Evolutionary conservation across 2,888 invertebrate genomes (phyloP), one percentile per base, ranked within the genome.

Genomic region (Pachliopta kotzebuea): DNA sequence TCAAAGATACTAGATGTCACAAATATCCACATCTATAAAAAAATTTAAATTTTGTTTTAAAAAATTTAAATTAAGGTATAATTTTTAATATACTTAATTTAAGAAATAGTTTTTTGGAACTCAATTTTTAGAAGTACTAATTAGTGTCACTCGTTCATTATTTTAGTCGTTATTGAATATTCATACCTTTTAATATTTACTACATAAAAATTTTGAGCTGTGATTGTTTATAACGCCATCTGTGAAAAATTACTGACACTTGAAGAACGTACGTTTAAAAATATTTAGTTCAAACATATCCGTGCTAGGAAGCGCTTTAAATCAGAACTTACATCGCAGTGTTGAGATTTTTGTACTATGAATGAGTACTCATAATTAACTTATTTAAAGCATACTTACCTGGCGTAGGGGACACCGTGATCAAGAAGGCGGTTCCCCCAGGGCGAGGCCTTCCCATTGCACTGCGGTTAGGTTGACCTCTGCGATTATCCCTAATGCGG

Each of bases 311-410:
- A 73, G 64, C 74, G 65, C 66, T 67, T 21, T 18, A 3, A 0
- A 9, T 45, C 26, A 14, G 0, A 4, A 0, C 3, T 9, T 73
- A 65, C 6, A 70, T 66, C 71, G 70, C 75, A 76, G 65, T 77
- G 70, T 69, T 60, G 62, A 72, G 71, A 70, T 71, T 68, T 69
- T 70, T 70, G 56, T 49, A 4, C 26, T 24, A 17, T n/a, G 9
- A 69, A 67, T 66, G 69, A 74, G 69, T 55, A 49, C n/a, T 23
- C 26, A 7, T 3, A 6, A 6, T 1, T 3, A 4, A 8, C 18
- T 29, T 0, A 6, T 0, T 0, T 1, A 63, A 73, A 62, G 66
- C 78, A 80, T 79, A 79, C 79, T 78, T 79, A 79, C 80, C 79
- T 80, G 79, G 80, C 78, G 76, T 54, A 59, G 59, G 59, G 49